These are phyloP conservation scores for Laupala kohalensis DNA, from an alignment of 1,140 invertebrate genomes.

Conservation along the genomic window DNA sequence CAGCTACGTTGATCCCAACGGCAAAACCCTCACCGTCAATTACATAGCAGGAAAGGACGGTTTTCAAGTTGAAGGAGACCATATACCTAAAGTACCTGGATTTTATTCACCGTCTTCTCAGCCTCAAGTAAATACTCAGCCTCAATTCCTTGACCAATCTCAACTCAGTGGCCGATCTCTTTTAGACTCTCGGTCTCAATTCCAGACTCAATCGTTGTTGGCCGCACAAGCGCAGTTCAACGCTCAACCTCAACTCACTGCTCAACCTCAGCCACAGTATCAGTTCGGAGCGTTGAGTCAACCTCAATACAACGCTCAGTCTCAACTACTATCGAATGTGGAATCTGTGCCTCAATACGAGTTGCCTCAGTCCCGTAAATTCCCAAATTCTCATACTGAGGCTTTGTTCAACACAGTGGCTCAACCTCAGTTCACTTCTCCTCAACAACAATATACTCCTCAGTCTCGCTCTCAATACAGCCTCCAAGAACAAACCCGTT, in stretches of 20 bases:
- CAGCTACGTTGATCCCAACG: constrained; percentile 34
- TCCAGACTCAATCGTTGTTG: background rate
- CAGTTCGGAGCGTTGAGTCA: no score
- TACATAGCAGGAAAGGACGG: constrained; percentile 51
- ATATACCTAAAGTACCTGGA: background rate
- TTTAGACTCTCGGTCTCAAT: no score
- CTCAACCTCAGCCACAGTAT: background rate
- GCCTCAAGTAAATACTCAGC: constrained; percentile 15
- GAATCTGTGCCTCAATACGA: no score
- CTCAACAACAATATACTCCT: constrained; percentile 15
- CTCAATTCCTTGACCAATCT: background rate
- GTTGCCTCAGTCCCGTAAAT: no score
- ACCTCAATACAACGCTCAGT: no score
- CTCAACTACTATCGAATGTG: no score
- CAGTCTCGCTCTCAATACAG: background rate
- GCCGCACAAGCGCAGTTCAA: no score
- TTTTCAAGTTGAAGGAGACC: constrained; percentile 30
- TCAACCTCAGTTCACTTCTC: background rate
- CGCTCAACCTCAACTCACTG: background rate
- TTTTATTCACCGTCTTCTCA: background rate
- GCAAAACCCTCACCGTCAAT: constrained; percentile 40
- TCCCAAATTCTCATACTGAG: no score
- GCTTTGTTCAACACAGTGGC: no score
- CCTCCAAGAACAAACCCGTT: background rate
- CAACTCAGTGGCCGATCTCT: background rate